Evolutionary conservation across 2,113 vertebrate species (phyloP).

Genomic region (Oncorhynchus masou): DNA sequence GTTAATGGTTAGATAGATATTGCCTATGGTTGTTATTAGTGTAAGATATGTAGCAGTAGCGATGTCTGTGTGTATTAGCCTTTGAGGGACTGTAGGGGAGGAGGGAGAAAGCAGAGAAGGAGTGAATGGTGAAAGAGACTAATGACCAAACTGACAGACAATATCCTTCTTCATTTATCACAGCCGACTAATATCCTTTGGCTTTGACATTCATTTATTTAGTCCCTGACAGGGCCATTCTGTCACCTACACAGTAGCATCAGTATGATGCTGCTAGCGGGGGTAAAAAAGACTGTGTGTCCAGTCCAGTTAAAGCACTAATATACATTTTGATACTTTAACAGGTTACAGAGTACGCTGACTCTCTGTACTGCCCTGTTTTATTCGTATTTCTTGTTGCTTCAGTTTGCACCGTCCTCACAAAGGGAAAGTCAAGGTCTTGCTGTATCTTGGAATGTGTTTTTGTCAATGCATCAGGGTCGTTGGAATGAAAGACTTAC

Average conservation of each 20-base stretch:
- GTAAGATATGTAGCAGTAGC: too few relatives aligned
- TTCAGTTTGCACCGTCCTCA: background rate
- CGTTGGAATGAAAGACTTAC: background rate
- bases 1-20: too few relatives aligned
- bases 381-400: too few relatives aligned
- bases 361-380: too few relatives aligned
- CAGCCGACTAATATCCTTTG: slow-evolving; percentile 55
- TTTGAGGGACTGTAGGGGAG: too few relatives aligned
- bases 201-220: slow-evolving; percentile 62
- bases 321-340: too few relatives aligned
- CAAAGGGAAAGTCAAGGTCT: background rate
- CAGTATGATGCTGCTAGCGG: background rate
- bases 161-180: slow-evolving; percentile 76
- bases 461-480: background rate
- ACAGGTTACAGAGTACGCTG: too few relatives aligned
- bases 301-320: too few relatives aligned
- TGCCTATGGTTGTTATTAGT: too few relatives aligned
- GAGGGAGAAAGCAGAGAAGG: background rate
- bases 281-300: background rate
- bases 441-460: background rate
- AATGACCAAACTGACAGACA: slow-evolving; percentile 62
- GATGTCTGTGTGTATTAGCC: too few relatives aligned
- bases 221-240: slow-evolving; percentile 54
- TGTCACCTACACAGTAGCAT: slow-evolving; percentile 7
- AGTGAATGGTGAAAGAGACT: slow-evolving; percentile 28